Percentiles rank a stretch among this genome's conserved stretches.
phyloP scores from a whole-genome alignment of 2,113 vertebrate species.

The Cynocephalus volans region DNA sequence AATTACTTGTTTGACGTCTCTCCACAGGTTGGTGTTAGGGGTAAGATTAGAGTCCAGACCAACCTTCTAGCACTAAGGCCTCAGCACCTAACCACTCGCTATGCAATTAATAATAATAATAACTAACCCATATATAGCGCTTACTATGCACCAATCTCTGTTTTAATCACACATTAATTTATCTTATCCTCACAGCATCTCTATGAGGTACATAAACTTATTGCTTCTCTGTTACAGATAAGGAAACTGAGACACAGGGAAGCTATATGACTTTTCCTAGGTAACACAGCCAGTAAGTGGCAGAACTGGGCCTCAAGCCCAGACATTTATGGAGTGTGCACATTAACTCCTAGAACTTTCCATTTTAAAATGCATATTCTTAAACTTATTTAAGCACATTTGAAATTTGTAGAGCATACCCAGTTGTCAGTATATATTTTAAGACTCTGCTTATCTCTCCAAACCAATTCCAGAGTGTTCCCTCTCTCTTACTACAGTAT shows the following conservation, averaged over 20 bases:
- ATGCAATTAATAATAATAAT: background rate
- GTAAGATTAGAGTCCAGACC: background rate
- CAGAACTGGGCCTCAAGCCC: background rate
- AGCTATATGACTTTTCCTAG: background rate
- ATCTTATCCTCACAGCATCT: background rate
- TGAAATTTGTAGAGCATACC: slow-evolving; percentile 43
- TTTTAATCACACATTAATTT: background rate
- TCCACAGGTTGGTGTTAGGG: background rate
- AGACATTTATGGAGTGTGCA: background rate
- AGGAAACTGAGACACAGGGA: background rate
- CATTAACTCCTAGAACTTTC: background rate
- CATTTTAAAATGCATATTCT: slow-evolving; percentile 24
- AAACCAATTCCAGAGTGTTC: slow-evolving; percentile 31
- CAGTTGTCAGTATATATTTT: slow-evolving; percentile 52
- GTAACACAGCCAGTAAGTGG: background rate
- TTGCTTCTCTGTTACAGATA: background rate
- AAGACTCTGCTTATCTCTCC: slow-evolving; percentile 70
- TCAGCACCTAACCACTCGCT: background rate
- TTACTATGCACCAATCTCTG: background rate
- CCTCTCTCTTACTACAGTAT: background rate
- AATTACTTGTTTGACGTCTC: background rate
- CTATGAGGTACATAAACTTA: background rate
- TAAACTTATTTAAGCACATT: background rate
- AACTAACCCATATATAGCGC: background rate
- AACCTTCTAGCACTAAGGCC: background rate